These are phyloP conservation scores for Phymastichus coffea DNA, from an alignment of 1,140 invertebrate species.

Conservation along the genomic window DNA sequence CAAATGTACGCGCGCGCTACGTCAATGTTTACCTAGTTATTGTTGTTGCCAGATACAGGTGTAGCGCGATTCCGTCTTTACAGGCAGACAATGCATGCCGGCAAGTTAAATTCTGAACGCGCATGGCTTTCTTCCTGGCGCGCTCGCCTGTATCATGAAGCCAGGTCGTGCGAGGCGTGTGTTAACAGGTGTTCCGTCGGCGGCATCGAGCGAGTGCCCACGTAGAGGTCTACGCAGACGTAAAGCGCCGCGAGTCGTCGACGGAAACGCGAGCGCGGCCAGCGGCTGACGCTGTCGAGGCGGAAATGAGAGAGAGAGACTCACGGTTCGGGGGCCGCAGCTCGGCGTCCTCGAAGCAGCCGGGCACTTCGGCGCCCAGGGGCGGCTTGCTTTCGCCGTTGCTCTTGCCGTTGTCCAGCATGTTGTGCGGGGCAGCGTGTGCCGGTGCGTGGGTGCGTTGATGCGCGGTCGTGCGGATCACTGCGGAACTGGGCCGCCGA, in stretches of 20 bases:
- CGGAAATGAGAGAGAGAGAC: constrained; percentile 9
- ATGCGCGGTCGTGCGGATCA: neutral
- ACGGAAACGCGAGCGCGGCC: too few relatives aligned
- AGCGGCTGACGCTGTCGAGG: too few relatives aligned
- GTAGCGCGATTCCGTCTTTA: too few relatives aligned
- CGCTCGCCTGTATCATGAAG: too few relatives aligned
- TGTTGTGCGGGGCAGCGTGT: neutral
- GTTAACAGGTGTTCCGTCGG: neutral
- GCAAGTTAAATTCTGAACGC: too few relatives aligned
- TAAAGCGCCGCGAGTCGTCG: too few relatives aligned
- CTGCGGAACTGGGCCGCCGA: constrained; percentile 12
- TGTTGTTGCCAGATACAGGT: too few relatives aligned
- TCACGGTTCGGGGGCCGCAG: constrained; percentile 31
- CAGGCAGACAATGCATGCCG: too few relatives aligned
- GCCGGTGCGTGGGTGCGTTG: neutral
- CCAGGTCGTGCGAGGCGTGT: too few relatives aligned
- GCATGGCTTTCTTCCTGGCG: too few relatives aligned
- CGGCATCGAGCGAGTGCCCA: neutral
- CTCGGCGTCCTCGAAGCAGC: constrained; percentile 37
- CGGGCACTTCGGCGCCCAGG: constrained; percentile 11
- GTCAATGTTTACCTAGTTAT: too few relatives aligned
- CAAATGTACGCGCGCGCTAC: too few relatives aligned
- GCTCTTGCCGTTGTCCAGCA: constrained; percentile 36
- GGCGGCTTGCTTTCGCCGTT: constrained; percentile 30
- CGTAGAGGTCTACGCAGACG: neutral